A percentile compares a stretch with the other conserved stretches of the same genome.
Evolutionary conservation across 2,888 invertebrate species (phyloP).

Genomic region (Empis livida): DNA sequence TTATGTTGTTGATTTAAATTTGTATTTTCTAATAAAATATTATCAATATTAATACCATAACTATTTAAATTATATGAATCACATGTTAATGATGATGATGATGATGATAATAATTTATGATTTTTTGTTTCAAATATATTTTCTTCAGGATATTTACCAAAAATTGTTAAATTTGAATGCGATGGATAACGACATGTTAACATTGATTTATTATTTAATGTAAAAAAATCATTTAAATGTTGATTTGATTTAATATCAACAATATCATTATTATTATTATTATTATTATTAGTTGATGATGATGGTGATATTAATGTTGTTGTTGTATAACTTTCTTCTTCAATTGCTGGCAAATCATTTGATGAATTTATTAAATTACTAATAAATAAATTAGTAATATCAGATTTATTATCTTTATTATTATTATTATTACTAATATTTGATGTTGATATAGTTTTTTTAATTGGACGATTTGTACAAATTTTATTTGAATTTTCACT

Average conservation of each 20-base stretch:
- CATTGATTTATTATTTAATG: constrained; percentile 9
- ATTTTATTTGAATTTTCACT: no score
- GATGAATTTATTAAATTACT: constrained; percentile 6
- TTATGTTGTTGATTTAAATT: no score
- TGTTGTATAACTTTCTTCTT: constrained; percentile 8
- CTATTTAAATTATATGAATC: no score
- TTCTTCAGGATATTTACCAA: constrained; percentile 7
- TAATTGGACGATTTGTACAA: no score
- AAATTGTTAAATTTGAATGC: constrained; percentile 13
- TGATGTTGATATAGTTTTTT: no score
- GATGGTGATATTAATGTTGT: not conserved
- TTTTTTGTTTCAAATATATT: constrained; percentile 8
- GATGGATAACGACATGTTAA: constrained; percentile 12
- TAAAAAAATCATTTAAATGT: not conserved
- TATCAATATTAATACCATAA: no score
- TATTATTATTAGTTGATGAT: constrained; percentile 1
- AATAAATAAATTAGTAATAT: constrained; percentile 4
- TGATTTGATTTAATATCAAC: not conserved
- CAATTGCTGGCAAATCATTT: constrained; percentile 13
- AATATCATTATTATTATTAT: not conserved
- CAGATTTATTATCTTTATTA: constrained; percentile 8
- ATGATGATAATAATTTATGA: no score
- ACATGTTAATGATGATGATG: constrained; percentile 6
- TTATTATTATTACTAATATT: constrained; percentile 7
- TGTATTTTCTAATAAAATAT: no score